phyloP scores from a whole-genome alignment of 1,140 invertebrate species.

The Bicyclus anynana region DNA sequence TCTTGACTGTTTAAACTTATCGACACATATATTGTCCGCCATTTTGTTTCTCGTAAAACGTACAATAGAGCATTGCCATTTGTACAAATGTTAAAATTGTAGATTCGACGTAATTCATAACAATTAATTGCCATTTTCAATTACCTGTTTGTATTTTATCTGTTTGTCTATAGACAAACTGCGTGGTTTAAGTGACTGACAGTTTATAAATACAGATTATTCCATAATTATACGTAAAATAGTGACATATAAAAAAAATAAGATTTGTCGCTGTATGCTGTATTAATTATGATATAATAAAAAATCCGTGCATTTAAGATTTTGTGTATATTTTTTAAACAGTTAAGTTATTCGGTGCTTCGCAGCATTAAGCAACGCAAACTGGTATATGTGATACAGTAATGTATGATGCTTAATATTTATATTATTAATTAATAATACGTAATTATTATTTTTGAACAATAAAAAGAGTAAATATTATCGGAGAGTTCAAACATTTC shows the following conservation, averaged over 20 bases:
- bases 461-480: slow-evolving; percentile 69
- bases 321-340: not conserved
- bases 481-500: slow-evolving; percentile 60
- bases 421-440: slow-evolving; percentile 38
- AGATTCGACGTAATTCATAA: no score
- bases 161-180: no score
- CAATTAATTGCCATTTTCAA: no score
- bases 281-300: no score
- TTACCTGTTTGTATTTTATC: no score
- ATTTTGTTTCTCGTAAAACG: not conserved
- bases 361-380: slow-evolving; percentile 31
- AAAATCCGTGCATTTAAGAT: not conserved
- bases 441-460: slow-evolving; percentile 45
- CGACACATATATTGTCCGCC: not conserved
- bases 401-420: slow-evolving; percentile 67
- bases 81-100: no score
- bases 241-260: no score
- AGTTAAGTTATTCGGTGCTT: not conserved
- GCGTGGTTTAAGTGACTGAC: no score
- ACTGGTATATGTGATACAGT: slow-evolving; percentile 66
- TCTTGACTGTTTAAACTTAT: slow-evolving; percentile 23
- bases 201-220: no score
- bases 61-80: no score
- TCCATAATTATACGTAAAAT: no score
- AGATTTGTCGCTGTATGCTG: no score